Evolutionary conservation across 1,140 invertebrate genomes (phyloP).

Genomic region (Euschistus heros): DNA sequence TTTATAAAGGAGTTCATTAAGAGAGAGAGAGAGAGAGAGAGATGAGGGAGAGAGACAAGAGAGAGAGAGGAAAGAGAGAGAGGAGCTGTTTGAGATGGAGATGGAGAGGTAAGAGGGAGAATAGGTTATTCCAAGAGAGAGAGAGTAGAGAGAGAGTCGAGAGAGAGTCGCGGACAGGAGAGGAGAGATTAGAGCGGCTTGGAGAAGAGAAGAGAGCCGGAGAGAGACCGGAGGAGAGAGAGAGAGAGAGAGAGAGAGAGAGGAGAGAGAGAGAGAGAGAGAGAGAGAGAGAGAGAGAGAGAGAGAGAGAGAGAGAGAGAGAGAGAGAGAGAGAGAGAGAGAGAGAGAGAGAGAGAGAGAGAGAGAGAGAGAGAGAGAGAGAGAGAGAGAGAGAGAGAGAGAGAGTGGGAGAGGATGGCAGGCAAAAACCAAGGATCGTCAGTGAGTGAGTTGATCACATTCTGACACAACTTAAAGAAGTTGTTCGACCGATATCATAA

Average conservation of each 20-base stretch:
- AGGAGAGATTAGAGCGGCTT: neutral
- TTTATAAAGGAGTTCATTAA: too few relatives aligned
- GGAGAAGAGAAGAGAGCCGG: neutral
- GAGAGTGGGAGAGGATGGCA: neutral
- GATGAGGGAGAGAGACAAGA: neutral
- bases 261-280: neutral
- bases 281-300: neutral
- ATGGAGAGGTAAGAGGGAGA: neutral
- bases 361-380: neutral
- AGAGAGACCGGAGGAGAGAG: neutral
- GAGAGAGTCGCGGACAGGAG: neutral
- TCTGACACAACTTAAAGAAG: too few relatives aligned
- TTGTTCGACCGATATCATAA: too few relatives aligned
- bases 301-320: neutral
- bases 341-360: constrained; percentile 2
- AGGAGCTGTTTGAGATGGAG: neutral
- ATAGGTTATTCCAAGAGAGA: too few relatives aligned
- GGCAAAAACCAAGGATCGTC: neutral
- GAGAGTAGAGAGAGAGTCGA: neutral
- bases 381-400: neutral
- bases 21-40: neutral
- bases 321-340: neutral
- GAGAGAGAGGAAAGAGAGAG: constrained; percentile 3
- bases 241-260: neutral
- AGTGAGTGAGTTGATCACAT: too few relatives aligned